These are phyloP conservation scores for Narcine bancroftii DNA, from an alignment of 2,113 vertebrate genomes.

Conservation along the genomic window DNA sequence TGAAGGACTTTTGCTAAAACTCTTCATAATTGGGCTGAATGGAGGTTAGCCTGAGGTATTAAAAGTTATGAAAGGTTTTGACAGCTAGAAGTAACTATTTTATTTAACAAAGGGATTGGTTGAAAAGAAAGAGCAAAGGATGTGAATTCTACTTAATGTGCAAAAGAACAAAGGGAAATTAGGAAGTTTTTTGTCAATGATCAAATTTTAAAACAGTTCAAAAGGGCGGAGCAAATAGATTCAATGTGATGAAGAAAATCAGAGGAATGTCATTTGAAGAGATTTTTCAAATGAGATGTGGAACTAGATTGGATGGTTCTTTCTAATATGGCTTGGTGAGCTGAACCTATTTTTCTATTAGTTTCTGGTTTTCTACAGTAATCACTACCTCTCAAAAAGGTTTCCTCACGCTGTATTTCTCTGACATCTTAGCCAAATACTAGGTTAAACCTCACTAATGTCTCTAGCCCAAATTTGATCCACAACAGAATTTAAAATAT, in stretches of 20 bases:
- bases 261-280: neutral
- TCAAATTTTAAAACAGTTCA: neutral
- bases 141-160: neutral
- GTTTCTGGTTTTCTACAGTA: neutral
- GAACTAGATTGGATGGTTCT: neutral
- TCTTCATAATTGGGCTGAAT: neutral
- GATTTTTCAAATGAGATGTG: neutral
- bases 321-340: neutral
- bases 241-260: neutral
- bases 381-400: neutral
- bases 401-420: neutral
- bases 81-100: neutral
- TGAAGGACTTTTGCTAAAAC: neutral
- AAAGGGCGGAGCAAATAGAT: neutral
- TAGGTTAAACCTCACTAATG: neutral
- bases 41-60: neutral
- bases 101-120: too few species aligned
- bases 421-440: neutral
- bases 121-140: too few species aligned
- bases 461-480: neutral
- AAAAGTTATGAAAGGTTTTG: neutral
- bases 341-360: neutral
- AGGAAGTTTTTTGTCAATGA: neutral
- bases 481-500: neutral
- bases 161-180: neutral